Conservation (phyloP, 2,113 vertebrate genomes). For the Beaufortia kweichowensis region DNA sequence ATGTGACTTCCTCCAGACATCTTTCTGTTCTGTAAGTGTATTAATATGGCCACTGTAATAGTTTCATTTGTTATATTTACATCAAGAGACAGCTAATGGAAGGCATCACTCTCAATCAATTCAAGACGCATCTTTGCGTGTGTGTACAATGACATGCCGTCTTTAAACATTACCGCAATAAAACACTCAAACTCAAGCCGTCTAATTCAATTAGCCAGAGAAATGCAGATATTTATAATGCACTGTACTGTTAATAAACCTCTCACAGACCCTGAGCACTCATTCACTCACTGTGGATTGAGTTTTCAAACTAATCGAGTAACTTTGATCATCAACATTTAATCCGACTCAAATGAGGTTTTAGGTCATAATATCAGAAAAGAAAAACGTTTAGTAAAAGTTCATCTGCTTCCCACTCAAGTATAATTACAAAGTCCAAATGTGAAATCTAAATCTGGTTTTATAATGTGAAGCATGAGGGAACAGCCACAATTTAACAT, state of each 20-base stretch:
- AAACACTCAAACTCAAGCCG: constrained; percentile 15
- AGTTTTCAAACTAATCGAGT: not conserved
- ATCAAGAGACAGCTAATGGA: constrained; percentile 33
- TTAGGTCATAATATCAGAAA: not conserved
- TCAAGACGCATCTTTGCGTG: not conserved
- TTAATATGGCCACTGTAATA: constrained; percentile 22
- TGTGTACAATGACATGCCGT: constrained; percentile 1
- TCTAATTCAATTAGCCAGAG: constrained; percentile 9
- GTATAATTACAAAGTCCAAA: constrained; percentile 29
- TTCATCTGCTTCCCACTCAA: constrained; percentile 50
- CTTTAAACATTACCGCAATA: constrained; percentile 20
- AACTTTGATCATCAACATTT: not conserved
- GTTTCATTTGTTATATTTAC: constrained; percentile 34
- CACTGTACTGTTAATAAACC: constrained; percentile 17
- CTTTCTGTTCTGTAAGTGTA: constrained; percentile 10
- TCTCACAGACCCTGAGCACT: constrained; percentile 25
- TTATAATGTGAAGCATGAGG: constrained; percentile 40
- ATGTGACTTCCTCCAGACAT: not conserved
- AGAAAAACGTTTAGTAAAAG: constrained; percentile 7
- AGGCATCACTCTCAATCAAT: constrained; percentile 14
- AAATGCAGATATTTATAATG: constrained; percentile 3
- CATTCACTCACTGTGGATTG: not conserved
- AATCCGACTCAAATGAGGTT: not conserved
- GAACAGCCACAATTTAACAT: constrained; percentile 44
- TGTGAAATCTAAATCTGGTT: constrained; percentile 44